phyloP scores from a whole-genome alignment of 2,113 vertebrate genomes.

The Chlamydotis undulata region DNA sequence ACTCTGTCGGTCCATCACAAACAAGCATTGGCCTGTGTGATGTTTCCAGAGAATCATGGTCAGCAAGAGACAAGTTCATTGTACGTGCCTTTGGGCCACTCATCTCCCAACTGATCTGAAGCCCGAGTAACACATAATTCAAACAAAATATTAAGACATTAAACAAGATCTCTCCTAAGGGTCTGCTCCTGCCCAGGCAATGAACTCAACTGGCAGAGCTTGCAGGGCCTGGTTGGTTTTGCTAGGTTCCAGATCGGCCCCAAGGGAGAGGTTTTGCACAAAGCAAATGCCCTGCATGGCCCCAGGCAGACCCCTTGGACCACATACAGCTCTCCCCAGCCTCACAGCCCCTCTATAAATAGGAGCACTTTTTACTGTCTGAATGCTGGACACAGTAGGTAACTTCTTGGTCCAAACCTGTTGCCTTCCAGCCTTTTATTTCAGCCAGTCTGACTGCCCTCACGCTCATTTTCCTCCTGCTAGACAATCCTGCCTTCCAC shows the following conservation, averaged over 20 bases:
- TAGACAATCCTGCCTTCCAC: not conserved
- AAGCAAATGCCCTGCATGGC: not conserved
- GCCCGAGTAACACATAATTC: not conserved
- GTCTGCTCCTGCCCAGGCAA: not conserved
- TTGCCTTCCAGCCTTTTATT: not conserved
- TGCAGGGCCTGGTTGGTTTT: not conserved
- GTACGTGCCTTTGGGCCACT: not conserved
- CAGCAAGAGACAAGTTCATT: not conserved
- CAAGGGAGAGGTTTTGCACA: not conserved
- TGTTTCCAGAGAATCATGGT: not conserved
- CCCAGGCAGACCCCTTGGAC: not conserved
- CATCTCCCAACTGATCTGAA: not conserved
- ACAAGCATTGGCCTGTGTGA: not conserved
- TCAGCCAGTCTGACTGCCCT: accelerated
- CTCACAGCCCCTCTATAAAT: not conserved
- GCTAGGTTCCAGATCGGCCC: not conserved
- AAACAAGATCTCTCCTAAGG: not conserved
- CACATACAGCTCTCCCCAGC: not conserved
- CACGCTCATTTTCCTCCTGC: not conserved
- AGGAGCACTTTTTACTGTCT: not conserved
- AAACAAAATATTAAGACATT: not conserved
- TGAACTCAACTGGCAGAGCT: not conserved
- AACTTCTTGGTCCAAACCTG: not conserved
- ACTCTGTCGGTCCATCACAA: not conserved
- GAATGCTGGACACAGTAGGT: not conserved